These are phyloP conservation scores for Leptopilina boulardi DNA, from an alignment of 1,140 invertebrate species.

Conservation along the genomic window DNA sequence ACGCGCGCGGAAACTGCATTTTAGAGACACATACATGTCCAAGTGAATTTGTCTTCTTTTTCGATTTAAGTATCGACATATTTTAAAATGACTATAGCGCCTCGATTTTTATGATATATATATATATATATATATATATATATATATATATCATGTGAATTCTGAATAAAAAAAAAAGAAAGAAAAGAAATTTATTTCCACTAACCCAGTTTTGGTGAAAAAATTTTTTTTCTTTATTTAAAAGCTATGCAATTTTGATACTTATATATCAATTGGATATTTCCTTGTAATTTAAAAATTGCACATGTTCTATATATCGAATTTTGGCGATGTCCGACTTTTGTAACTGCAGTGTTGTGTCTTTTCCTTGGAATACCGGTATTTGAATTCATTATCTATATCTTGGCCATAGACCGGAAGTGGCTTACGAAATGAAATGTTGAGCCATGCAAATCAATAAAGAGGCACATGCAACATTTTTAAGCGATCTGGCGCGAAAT, in stretches of 20 bases:
- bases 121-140: too few relatives aligned
- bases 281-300: not conserved
- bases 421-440: constrained; percentile 22
- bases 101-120: not conserved
- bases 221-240: not conserved
- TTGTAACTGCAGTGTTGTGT: not conserved
- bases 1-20: constrained; percentile 16
- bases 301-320: not conserved
- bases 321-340: constrained; percentile 14
- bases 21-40: not conserved
- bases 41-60: constrained; percentile 22
- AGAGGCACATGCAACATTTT: constrained; percentile 36
- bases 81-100: not conserved
- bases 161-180: not conserved
- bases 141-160: too few relatives aligned
- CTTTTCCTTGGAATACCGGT: not conserved
- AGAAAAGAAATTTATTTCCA: not conserved
- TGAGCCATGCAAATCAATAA: constrained; percentile 56
- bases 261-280: not conserved
- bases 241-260: not conserved
- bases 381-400: constrained; percentile 20
- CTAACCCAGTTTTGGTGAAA: not conserved
- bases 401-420: constrained; percentile 14
- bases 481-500: constrained; percentile 54
- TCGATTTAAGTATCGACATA: not conserved